Evolutionary conservation across 2,113 vertebrate genomes (phyloP), one percentile per base, ranked within the genome.

Genomic region (Carassius carassius): DNA sequence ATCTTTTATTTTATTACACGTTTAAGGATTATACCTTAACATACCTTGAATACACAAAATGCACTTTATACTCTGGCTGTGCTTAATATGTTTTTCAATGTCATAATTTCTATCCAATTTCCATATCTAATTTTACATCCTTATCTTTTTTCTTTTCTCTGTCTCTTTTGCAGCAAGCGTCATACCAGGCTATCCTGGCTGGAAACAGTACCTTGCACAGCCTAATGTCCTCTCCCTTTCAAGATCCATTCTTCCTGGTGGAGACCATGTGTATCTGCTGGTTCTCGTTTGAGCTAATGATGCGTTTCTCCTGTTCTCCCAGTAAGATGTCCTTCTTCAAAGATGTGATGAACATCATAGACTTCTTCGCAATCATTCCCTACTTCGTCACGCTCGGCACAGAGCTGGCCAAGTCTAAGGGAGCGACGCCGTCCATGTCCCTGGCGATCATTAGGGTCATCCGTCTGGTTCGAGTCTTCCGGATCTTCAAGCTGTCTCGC

Each of bases 271-370:
- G 97, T 87, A 98, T 98, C 91, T 96, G 91, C 84, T 98, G 97
- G 97, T 98, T 98, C 92, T 97, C 95, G 65, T 95, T 97, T 12
- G 97, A 98, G 90, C 93, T 98, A 7, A 44, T 95, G 2, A 94
- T 97, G 56, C 95, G 97, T 21, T 94, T 98, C 21, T 4, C 82
- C 13, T 92, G 94, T 47, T 93, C 94, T 14, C 97, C 97, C 0
- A 98, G 94, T 92, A 98, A 98, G 85, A 41, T 91, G 0, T 87
- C 88, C 56, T 98, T 98, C 93, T 98, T 98, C 92, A 97, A 96
- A 87, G 95, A 96, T 29, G 94, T 97, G 89, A 98, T 98, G 97
- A 98, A 98, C 94, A 94, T 96, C 89, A 98, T 98, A 47, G 97
- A 98, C 90, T 95, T 97, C 76, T 94, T 97, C 76, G 97, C 97